Evolutionary conservation across 2,113 vertebrate species (phyloP), one percentile per base, ranked within the genome.

Genomic region (Paratilapia polleni): DNA sequence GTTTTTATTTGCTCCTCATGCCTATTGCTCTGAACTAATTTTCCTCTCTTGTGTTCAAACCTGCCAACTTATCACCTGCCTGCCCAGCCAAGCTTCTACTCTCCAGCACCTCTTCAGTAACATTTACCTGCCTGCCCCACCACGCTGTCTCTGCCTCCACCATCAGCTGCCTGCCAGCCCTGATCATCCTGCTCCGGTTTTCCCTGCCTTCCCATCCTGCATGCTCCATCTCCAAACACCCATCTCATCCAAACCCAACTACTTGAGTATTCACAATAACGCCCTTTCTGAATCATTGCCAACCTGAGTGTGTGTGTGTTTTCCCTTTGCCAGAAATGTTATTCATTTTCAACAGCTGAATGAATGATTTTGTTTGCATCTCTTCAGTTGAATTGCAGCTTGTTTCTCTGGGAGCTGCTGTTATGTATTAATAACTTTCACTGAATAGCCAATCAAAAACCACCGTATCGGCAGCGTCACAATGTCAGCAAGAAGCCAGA

Each of bases 401-500:
- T 73, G 11, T 8, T 73, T 34, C 26, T 73, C 24, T 28, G 22
- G 22, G 9, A 70, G 14, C 22, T 70, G 68, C 26, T 73, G 19
- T 73, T 52, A 54, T 73, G 26, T 54, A 73, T 73, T 52, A 70
- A 70, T 70, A 73, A 73, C 26, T n/a, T 73, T 54, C 17, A n/a
- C 26, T 73, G 47, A 49, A 73, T 14, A 52, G 43, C 68, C 47
- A 73, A 73, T 54, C 68, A n/a, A 54, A 73, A 54, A 31, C 17
- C 47, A 73, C 26, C 17, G 52, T 5, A 26, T 17, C 1, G 0
- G 31, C 68, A 73, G 68, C 47, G 2, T 73, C 68, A 73, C 68
- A 73, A 54, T 73, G 11, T 31, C 20, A 73, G 68, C 68, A 52
- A 73, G 68, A 73, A 73, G 68, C 68, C 47, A 52, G 68, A 73